These are phyloP conservation scores for Aeoliscus strigatus DNA, from an alignment of 2,797 vertebrate species.

Conservation along the genomic window DNA sequence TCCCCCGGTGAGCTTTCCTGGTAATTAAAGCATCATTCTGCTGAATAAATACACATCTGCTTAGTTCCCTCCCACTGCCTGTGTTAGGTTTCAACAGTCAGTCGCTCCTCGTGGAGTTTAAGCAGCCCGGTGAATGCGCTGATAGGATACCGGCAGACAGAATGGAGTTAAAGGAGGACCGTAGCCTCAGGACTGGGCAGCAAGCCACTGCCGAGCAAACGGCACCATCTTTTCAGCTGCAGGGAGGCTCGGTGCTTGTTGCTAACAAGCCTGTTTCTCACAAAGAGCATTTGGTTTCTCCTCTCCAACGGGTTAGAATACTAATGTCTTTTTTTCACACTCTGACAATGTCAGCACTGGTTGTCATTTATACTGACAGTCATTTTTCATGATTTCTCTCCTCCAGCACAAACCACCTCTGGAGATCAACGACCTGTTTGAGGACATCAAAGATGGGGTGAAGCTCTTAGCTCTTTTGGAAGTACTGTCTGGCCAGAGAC, in stretches of 20 bases:
- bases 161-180: constrained; percentile 42
- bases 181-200: constrained; percentile 56
- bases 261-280: constrained; percentile 67
- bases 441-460: constrained; percentile 98
- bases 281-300: constrained; percentile 42
- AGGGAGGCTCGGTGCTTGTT: constrained; percentile 54
- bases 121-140: constrained; percentile 21
- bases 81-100: not conserved
- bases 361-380: not conserved
- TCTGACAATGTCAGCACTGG: not conserved
- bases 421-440: constrained; percentile 90
- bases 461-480: constrained; percentile 92
- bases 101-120: constrained; percentile 3
- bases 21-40: constrained; percentile 35
- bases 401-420: constrained; percentile 86
- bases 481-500: constrained; percentile 93
- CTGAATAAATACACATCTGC: constrained; percentile 29
- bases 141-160: constrained; percentile 22
- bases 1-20: constrained; percentile 21
- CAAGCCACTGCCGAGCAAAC: constrained; percentile 45
- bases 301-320: constrained; percentile 24
- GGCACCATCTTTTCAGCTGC: constrained; percentile 66
- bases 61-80: constrained; percentile 2
- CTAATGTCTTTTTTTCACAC: constrained; percentile 12
- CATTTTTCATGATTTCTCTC: constrained; percentile 10